Evolutionary conservation across 2,888 invertebrate genomes (phyloP).

Genomic region (Brenthis daphne): DNA sequence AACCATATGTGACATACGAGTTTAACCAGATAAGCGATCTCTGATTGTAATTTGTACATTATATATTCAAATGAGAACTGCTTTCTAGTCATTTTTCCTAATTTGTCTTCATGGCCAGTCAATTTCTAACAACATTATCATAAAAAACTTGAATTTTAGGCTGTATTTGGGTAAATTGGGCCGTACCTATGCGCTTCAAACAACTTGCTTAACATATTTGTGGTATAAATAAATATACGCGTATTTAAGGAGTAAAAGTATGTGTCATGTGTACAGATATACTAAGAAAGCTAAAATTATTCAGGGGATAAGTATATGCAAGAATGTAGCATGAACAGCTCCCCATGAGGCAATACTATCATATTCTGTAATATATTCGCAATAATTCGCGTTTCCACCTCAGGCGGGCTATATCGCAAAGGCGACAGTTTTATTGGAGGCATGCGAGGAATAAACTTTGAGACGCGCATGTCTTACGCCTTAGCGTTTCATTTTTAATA

Average conservation of each 20-base stretch:
- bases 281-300: slow-evolving; percentile 6
- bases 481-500: slow-evolving; percentile 31
- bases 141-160: slow-evolving; percentile 41
- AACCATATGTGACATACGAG: slow-evolving; percentile 55
- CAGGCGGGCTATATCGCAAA: slow-evolving; percentile 49
- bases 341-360: slow-evolving; percentile 53
- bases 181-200: no score
- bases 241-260: no score
- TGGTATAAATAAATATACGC: no score
- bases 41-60: slow-evolving; percentile 43
- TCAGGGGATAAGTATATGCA: slow-evolving; percentile 57
- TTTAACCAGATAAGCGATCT: slow-evolving; percentile 47
- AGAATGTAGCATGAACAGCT: slow-evolving; percentile 47
- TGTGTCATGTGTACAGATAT: not conserved
- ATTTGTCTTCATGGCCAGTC: slow-evolving; percentile 14
- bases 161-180: slow-evolving; percentile 55
- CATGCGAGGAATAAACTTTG: slow-evolving; percentile 49
- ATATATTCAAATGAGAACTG: slow-evolving; percentile 33
- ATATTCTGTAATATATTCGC: slow-evolving; percentile 54
- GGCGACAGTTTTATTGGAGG: slow-evolving; percentile 48
- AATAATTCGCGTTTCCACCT: slow-evolving; percentile 59
- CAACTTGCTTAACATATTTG: no score
- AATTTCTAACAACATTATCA: slow-evolving; percentile 33
- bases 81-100: slow-evolving; percentile 40
- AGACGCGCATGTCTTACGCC: slow-evolving; percentile 34